Evolutionary conservation across 1,140 invertebrate species (phyloP), one percentile per base, ranked within the genome.

Genomic region (Achatina immaculata): DNA sequence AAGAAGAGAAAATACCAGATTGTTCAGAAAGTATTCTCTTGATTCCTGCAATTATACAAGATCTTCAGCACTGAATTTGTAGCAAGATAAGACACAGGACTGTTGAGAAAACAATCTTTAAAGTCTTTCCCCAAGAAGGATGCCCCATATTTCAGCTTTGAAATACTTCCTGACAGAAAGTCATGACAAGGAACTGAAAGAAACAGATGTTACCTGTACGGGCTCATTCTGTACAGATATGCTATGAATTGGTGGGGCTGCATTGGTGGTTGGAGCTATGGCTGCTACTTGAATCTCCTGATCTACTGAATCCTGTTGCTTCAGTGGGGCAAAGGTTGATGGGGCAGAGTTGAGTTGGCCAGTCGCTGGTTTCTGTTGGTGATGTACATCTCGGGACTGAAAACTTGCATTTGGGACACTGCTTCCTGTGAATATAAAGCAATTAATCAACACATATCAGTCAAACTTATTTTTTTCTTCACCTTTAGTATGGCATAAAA

Each of bases 201-300:
- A n/a, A n/a, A n/a, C n/a, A n/a, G n/a, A n/a, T n/a, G n/a, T 58
- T 16, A 65, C 75, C 51, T 82, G 74, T 21, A 76, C 81, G 14
- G 81, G 81, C 21, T 75, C 76, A 58, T 82, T 82, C 76, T 82
- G 81, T 28, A 82, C 81, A 45, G 48, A 58, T 24, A 82, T 74
- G 68, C 75, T 69, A n/a, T 68, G 69, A 24, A 75, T 78, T 24
- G 77, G 77, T 34, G 58, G 38, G 65, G 77, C 62, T 34, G 34
- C 69, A 40, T 69, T 69, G 65, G 38, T 68, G 77, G 65, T 36
- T 1, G 76, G 76, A 43, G 65, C 65, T 34, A 78, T 34, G 1
- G 58, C 16, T 19, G 58, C 36, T 40, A 68, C 76, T 9, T 38
- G 28, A 78, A 55, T 68, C 42, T 85, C 71, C 45, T 69, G 71